phyloP scores from a whole-genome alignment of 1,140 invertebrate species.

The Tetragonula clypearis region DNA sequence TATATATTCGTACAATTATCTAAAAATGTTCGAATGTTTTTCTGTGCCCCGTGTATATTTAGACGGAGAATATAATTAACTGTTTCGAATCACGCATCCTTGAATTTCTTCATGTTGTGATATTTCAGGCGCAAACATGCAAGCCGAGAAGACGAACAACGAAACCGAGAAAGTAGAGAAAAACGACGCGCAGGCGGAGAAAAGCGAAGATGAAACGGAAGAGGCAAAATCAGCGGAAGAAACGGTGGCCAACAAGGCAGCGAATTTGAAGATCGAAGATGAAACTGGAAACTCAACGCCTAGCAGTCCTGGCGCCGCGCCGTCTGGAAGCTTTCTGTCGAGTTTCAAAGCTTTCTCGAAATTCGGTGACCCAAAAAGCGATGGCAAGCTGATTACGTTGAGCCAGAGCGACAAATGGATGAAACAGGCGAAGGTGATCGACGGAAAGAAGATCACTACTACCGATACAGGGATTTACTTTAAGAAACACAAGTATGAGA shows the following conservation, averaged over 20 bases:
- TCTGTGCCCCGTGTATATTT: too few species aligned
- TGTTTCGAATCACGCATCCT: background rate
- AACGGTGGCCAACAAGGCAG: constrained; percentile 65
- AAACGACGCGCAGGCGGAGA: constrained; percentile 38
- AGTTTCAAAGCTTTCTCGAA: constrained; percentile 89
- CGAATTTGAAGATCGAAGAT: constrained; percentile 73
- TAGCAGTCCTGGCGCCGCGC: constrained; percentile 51
- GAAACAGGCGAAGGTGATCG: constrained; percentile 96
- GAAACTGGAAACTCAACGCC: constrained; percentile 61
- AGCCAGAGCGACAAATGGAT: constrained; percentile 97
- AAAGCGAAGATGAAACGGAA: constrained; percentile 48
- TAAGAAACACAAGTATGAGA: constrained; percentile 90
- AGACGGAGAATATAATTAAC: background rate
- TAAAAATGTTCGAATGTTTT: too few species aligned
- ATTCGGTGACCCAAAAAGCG: constrained; percentile 93
- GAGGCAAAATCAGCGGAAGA: constrained; percentile 43
- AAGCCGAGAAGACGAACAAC: constrained; percentile 56
- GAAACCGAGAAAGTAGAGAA: constrained; percentile 52
- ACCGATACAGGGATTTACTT: constrained; percentile 95
- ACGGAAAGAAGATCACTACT: constrained; percentile 93
- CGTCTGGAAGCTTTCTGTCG: constrained; percentile 66
- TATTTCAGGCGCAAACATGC: constrained; percentile 48
- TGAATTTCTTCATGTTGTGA: background rate
- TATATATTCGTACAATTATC: too few species aligned
- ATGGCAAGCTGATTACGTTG: constrained; percentile 92